Percentiles rank a stretch among this genome's conserved stretches.
Conservation (phyloP, 2,797 vertebrate species). For the Dendrocincla fuliginosa region DNA sequence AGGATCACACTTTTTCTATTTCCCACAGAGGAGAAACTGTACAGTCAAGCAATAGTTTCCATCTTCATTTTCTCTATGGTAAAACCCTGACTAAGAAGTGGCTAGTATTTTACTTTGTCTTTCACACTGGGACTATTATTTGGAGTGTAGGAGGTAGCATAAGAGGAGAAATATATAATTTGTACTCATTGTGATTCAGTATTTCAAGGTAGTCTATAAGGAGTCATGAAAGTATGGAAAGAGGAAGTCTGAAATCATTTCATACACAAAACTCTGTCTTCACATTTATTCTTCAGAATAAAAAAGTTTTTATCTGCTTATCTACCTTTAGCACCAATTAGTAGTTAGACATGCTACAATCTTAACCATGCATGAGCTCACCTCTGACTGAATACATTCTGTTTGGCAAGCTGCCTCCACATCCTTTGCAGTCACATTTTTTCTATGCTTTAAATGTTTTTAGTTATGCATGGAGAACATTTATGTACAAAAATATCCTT, state of each 20-base stretch:
- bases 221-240: neutral
- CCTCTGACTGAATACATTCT: neutral
- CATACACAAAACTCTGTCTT: neutral
- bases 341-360: neutral
- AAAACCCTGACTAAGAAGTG: neutral
- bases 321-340: neutral
- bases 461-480: slow-evolving; percentile 21
- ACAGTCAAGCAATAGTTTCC: neutral
- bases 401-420: neutral
- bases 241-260: neutral
- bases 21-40: neutral
- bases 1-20: neutral
- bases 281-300: neutral
- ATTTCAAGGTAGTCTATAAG: neutral
- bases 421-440: slow-evolving; percentile 4
- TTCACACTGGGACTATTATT: neutral
- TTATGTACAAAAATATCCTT: slow-evolving; percentile 26
- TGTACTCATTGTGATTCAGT: neutral
- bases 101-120: neutral
- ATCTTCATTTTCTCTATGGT: neutral
- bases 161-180: neutral
- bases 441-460: neutral
- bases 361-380: neutral
- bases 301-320: neutral
- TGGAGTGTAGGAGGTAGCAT: neutral